Evolutionary conservation across 2,113 vertebrate species (phyloP), one percentile per base, ranked within the genome.

Genomic region (Pseudonaja textilis): DNA sequence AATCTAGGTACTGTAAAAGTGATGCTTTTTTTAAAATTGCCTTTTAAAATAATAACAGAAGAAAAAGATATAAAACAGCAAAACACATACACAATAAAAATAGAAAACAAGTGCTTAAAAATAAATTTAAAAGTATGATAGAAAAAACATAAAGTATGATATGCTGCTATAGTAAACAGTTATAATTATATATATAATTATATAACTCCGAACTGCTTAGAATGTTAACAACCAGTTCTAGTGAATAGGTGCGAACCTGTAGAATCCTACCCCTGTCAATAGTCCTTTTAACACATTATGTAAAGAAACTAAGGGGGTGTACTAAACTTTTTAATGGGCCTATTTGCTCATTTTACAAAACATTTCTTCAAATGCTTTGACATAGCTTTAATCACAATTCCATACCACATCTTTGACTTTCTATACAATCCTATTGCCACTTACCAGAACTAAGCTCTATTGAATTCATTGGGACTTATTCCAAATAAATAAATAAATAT

Each of bases 1-100:
- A 96, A 96, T 96, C 94, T 45, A 92, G 91, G 11, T 94, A 85
- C 26, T 64, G 11, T 64, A 64, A 64, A 64, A 64, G 1, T n/a
- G 26, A 64, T 64, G 29, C 4, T 11, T 64, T 45, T 45, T 64
- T 64, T n/a, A 14, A 14, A 64, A 64, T n/a, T 64, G 61, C 61
- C 29, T 64, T n/a, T 64, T 64, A 64, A 64, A 64, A 64, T 29
- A 64, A 64, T n/a, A 64, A 64, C 26, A 64, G 29, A 64, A 64
- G 61, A n/a, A 64, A 64, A 61, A 61, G 25, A 29, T 61, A 61
- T 61, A 29, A 61, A 64, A n/a, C 61, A 64, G 5, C 11, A n/a
- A 61, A 61, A 12, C 26, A 61, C 59, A 61, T 61, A 61, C 1
- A 11, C 29, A 12, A 61, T 61, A 61, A 61, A 61, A 61, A 61